Evolutionary conservation across 2,797 vertebrate genomes (phyloP), one percentile per base, ranked within the genome.

Genomic region (Propithecus perrieri): DNA sequence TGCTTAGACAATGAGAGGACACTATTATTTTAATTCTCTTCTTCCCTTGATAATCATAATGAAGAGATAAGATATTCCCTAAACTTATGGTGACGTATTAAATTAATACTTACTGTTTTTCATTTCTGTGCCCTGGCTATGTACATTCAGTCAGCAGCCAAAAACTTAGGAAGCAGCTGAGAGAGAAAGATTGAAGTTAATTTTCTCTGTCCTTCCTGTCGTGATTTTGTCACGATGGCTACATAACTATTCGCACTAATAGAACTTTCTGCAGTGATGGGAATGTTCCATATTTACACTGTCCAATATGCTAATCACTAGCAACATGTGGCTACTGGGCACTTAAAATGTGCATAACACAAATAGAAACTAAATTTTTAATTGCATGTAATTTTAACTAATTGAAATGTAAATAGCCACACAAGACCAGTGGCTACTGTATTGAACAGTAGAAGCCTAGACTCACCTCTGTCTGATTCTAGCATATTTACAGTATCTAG

Each of bases 151-250:
- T 89, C 72, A 79, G 76, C 7, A 92, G 4, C 22, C 11, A 57
- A 80, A 94, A 89, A 24, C 5, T 38, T 41, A 61, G 3, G 18
- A 46, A 63, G n/a, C 17, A 81, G 30, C 65, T 95, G 41, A 95
- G 11, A 65, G 30, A 69, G 4, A 76, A 35, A 59, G 14, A 61
- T n/a, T n/a, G 7, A 59, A 85, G 35, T 85, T 50, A n/a, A 38
- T 85, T 90, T 97, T 79, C 38, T 67, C n/a, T 61, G 1, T 55
- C 17, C 28, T 88, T 80, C 35, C 46, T 85, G 17, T 63, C 24
- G 4, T n/a, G 41, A 41, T 65, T 71, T 50, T 67, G 12, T 75
- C 50, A 5, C 4, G 0, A 4, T 57, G 28, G 12, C 53, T 15
- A 48, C 3, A 30, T 28, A 65, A 28, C 12, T 30, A 5, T 33